These are phyloP conservation scores for Zaprionus capensis DNA, from an alignment of 1,140 invertebrate species.

Conservation along the genomic window DNA sequence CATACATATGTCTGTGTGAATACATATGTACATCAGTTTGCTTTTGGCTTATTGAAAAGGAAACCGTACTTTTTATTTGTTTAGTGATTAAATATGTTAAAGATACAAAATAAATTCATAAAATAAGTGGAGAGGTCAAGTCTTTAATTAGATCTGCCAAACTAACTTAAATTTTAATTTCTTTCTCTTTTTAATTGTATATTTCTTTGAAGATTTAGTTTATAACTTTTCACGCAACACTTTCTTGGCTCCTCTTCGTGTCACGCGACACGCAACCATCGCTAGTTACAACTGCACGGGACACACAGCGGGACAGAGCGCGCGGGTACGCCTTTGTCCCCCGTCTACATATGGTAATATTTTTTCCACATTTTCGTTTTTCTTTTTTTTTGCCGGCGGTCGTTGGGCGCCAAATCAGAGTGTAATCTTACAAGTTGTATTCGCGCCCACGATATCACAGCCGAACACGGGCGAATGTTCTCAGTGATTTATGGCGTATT, in stretches of 20 bases:
- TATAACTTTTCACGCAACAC: neutral
- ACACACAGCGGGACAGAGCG: conserved; percentile 19
- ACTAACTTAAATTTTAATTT: neutral
- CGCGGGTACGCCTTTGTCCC: conserved; percentile 30
- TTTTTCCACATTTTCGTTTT: conserved; percentile 36
- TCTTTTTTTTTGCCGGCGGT: conserved; percentile 22
- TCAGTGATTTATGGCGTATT: conserved; percentile 15
- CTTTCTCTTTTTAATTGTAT: neutral
- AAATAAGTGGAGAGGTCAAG: neutral
- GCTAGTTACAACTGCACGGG: conserved; percentile 17
- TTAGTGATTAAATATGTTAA: neutral
- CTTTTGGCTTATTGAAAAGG: neutral
- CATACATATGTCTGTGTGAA: neutral
- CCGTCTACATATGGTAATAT: conserved; percentile 72
- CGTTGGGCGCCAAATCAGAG: conserved; percentile 47
- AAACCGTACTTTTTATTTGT: neutral
- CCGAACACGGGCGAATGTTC: neutral
- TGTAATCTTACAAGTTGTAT: conserved; percentile 50
- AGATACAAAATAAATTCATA: neutral
- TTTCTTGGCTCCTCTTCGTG: neutral
- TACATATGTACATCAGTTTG: no score
- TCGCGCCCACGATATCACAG: neutral
- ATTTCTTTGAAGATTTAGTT: neutral
- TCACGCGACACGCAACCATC: conserved; percentile 18
- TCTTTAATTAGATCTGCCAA: no score